Percentiles rank a stretch among this genome's conserved stretches.
These are phyloP conservation scores for Coturnix japonica DNA, from an alignment of 2,113 vertebrate species.

Conservation along the genomic window DNA sequence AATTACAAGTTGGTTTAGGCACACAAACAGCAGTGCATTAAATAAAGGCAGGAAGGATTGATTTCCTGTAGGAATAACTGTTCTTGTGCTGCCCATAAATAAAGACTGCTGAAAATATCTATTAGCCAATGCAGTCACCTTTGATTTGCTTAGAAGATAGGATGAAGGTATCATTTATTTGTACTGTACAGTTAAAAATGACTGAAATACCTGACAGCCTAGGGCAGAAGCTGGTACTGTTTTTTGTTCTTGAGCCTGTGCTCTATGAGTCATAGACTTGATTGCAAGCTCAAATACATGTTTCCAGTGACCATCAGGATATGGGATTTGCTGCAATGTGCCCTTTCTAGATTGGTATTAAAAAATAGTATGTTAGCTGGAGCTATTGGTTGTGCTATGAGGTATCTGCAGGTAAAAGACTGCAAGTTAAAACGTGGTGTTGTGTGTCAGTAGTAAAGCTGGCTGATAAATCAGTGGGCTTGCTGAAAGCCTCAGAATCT, in stretches of 20 bases:
- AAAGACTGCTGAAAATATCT: neutral
- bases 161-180: neutral
- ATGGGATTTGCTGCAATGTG: neutral
- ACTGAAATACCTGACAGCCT: neutral
- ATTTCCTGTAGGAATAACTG: neutral
- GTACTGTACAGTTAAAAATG: neutral
- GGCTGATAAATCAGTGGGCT: neutral
- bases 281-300: neutral
- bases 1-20: neutral
- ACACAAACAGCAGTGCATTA: neutral
- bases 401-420: neutral
- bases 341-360: neutral
- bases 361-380: neutral
- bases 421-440: neutral
- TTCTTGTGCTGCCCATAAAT: neutral
- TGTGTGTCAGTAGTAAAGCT: neutral
- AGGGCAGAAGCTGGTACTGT: neutral
- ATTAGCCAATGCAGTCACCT: neutral
- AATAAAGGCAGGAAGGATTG: neutral
- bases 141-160: neutral
- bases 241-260: neutral
- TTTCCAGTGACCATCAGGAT: neutral
- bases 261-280: neutral
- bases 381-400: neutral
- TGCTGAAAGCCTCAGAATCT: neutral